Evolutionary conservation across 1,140 invertebrate species (phyloP).

Genomic region (Eurosta solidaginis): DNA sequence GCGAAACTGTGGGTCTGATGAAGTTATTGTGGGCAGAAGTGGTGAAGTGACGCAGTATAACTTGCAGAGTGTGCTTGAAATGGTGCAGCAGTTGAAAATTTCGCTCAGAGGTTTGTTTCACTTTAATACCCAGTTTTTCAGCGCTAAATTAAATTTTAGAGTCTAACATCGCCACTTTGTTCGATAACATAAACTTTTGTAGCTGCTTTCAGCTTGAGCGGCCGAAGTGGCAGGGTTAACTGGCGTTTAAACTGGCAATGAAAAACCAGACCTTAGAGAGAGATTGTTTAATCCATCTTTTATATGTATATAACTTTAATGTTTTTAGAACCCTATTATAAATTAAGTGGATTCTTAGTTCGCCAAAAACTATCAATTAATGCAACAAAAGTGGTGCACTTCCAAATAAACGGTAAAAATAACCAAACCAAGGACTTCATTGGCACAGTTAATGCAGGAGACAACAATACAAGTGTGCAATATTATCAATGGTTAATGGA

Average conservation of each 20-base stretch:
- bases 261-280: no score
- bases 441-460: not conserved
- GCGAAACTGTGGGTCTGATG: not conserved
- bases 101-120: not conserved
- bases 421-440: not conserved
- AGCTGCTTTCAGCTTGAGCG: no score
- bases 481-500: not conserved
- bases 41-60: not conserved
- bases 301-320: not conserved
- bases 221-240: no score
- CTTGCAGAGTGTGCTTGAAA: not conserved
- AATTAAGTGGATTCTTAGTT: slow-evolving; percentile 9
- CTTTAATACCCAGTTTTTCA: no score
- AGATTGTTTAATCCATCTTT: no score
- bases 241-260: no score
- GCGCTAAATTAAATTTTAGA: no score
- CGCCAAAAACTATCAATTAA: not conserved
- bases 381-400: not conserved
- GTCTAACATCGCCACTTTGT: no score
- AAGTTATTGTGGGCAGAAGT: not conserved
- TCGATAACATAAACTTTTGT: no score
- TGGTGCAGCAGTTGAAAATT: not conserved
- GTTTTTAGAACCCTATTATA: slow-evolving; percentile 22
- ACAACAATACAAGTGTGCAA: not conserved
- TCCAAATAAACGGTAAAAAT: not conserved